Evolutionary conservation across 2,113 vertebrate genomes (phyloP).

Genomic region (Halcyon malimbica): DNA sequence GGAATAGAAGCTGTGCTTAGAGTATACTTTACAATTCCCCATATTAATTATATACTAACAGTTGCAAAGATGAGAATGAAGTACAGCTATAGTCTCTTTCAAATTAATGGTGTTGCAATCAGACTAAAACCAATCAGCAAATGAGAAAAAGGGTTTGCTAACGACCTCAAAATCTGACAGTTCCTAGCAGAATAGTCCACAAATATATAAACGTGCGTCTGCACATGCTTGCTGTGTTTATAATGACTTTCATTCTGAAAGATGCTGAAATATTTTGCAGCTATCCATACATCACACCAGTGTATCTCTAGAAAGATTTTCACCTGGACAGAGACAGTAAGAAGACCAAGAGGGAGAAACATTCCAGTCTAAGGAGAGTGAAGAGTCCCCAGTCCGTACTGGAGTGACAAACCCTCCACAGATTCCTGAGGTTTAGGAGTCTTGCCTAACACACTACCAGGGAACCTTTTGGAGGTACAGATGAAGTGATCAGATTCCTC

Average conservation of each 20-base stretch:
- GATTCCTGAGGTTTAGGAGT: background rate
- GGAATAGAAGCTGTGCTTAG: conserved; percentile 25
- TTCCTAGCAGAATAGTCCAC: background rate
- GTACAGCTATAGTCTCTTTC: background rate
- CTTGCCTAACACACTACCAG: background rate
- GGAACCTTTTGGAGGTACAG: background rate
- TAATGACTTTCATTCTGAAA: background rate
- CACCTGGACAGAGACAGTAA: background rate
- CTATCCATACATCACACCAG: background rate
- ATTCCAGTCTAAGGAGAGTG: background rate
- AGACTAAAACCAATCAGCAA: background rate
- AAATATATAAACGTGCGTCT: background rate
- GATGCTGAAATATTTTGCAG: background rate
- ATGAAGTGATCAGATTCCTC: background rate
- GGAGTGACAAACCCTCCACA: background rate
- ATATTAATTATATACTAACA: conserved; percentile 15
- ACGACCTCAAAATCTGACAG: background rate
- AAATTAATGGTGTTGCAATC: background rate
- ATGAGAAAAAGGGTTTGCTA: background rate
- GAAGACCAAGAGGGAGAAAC: background rate
- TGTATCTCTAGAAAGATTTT: background rate
- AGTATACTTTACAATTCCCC: conserved; percentile 24
- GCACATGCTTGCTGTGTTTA: background rate
- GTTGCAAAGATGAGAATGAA: conserved; percentile 10
- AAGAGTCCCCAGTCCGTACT: background rate